A percentile compares a stretch with the other conserved stretches of the same genome.
Evolutionary conservation across 2,113 vertebrate genomes (phyloP).

Genomic region (Microtus pennsylvanicus): DNA sequence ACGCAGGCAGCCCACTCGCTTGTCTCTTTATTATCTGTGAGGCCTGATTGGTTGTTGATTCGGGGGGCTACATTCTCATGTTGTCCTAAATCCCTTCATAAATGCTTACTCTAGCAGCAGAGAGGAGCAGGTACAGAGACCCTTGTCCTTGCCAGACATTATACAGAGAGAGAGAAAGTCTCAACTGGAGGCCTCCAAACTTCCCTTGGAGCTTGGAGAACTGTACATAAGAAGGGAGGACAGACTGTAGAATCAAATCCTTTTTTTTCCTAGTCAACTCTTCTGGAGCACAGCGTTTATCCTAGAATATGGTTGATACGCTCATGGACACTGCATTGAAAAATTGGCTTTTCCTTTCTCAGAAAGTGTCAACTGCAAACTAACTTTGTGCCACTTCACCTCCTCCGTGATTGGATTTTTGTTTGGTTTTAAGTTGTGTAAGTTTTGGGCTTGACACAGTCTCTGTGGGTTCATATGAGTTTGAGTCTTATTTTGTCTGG

Average conservation of each 20-base stretch:
- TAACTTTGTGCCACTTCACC: background rate
- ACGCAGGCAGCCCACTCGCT: accelerated
- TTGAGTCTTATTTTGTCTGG: background rate
- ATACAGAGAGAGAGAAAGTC: background rate
- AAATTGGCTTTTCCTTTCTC: background rate
- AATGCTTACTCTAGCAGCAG: background rate
- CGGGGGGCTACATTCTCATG: background rate
- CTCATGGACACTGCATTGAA: background rate
- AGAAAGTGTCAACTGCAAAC: background rate
- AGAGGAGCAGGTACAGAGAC: background rate
- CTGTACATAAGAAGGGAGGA: background rate
- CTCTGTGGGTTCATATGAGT: background rate
- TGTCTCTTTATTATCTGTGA: background rate
- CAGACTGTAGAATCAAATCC: background rate
- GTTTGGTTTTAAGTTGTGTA: background rate
- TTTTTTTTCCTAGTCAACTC: background rate
- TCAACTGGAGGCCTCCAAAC: background rate
- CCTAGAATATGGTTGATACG: background rate
- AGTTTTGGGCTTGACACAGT: background rate
- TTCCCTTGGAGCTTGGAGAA: background rate
- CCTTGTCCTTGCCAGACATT: background rate
- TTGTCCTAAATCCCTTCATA: background rate
- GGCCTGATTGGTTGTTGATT: background rate
- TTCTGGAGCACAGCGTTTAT: background rate
- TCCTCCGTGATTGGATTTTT: background rate